Percentiles rank a stretch among this genome's conserved stretches.
Evolutionary conservation across 2,888 invertebrate species (phyloP).

Genomic region (Acholoe squamosa): DNA sequence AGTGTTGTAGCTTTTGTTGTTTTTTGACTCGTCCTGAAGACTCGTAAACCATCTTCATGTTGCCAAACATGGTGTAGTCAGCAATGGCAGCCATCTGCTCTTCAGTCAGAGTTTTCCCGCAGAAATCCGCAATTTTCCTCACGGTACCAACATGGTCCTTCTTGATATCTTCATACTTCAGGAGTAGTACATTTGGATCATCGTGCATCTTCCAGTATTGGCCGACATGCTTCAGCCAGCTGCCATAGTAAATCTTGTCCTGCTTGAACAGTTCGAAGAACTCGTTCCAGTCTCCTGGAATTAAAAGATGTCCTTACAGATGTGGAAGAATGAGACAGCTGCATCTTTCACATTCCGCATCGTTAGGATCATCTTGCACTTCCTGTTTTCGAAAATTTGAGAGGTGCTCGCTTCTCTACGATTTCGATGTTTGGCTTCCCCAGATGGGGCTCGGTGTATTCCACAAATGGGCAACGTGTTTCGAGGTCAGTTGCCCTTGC

Average conservation of each 20-base stretch:
- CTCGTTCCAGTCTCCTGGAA: slow-evolving; percentile 24
- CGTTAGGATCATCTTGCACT: slow-evolving; percentile 37
- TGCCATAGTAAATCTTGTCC: not conserved
- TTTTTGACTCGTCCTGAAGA: not conserved
- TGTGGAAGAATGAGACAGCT: slow-evolving; percentile 36
- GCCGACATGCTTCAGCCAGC: not conserved
- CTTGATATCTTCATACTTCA: slow-evolving; percentile 53
- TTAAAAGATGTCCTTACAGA: not conserved
- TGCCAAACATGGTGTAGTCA: not conserved
- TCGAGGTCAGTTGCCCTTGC: no score
- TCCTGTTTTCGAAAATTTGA: not conserved
- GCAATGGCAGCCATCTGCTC: slow-evolving; percentile 11
- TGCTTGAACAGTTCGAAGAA: slow-evolving; percentile 56
- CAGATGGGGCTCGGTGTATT: no score
- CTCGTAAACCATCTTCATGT: not conserved
- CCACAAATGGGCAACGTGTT: no score
- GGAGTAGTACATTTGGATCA: not conserved
- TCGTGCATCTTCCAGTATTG: not conserved
- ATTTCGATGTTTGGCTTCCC: not conserved
- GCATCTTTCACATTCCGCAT: slow-evolving; percentile 55
- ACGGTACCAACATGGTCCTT: slow-evolving; percentile 10
- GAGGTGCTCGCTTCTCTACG: not conserved
- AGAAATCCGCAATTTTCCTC: slow-evolving; percentile 30
- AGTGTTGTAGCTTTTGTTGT: not conserved
- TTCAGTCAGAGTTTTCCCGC: slow-evolving; percentile 24